Conservation (phyloP, 2,797 vertebrate species). For the Acestrorhynchus altus region DNA sequence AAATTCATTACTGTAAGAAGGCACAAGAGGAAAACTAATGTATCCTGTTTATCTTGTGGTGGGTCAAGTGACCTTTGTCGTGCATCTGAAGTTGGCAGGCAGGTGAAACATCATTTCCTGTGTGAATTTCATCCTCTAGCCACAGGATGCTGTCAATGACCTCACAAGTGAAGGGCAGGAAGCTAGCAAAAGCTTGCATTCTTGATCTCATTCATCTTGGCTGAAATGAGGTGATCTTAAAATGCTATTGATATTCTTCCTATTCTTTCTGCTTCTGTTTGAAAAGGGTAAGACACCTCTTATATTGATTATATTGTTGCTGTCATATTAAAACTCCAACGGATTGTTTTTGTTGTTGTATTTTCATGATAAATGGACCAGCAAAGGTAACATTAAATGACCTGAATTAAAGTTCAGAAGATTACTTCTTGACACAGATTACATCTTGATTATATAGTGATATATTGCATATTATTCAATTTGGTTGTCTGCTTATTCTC, state of each 20-base stretch:
- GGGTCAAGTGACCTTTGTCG: too few species aligned
- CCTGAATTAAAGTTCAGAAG: too few species aligned
- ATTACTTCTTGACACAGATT: too few species aligned
- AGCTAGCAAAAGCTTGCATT: not conserved
- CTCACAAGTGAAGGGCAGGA: not conserved
- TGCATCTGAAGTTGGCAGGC: too few species aligned
- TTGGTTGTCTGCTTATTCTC: not conserved
- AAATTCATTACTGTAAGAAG: too few species aligned
- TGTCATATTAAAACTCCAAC: too few species aligned
- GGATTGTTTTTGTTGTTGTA: not conserved
- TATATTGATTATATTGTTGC: not conserved
- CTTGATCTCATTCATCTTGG: not conserved
- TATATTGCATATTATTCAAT: too few species aligned
- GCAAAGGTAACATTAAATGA: not conserved
- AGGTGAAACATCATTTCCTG: not conserved
- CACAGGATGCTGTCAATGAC: slow-evolving; percentile 35
- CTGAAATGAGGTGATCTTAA: not conserved
- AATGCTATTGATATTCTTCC: slow-evolving; percentile 22
- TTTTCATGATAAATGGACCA: not conserved
- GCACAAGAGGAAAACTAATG: too few species aligned
- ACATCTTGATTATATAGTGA: too few species aligned
- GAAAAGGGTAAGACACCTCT: slow-evolving; percentile 2
- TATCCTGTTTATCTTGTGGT: too few species aligned
- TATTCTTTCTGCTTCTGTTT: slow-evolving; percentile 13
- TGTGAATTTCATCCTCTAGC: not conserved